Evolutionary conservation across 2,113 vertebrate genomes (phyloP).

Genomic region (Dipodomys ordii): DNA sequence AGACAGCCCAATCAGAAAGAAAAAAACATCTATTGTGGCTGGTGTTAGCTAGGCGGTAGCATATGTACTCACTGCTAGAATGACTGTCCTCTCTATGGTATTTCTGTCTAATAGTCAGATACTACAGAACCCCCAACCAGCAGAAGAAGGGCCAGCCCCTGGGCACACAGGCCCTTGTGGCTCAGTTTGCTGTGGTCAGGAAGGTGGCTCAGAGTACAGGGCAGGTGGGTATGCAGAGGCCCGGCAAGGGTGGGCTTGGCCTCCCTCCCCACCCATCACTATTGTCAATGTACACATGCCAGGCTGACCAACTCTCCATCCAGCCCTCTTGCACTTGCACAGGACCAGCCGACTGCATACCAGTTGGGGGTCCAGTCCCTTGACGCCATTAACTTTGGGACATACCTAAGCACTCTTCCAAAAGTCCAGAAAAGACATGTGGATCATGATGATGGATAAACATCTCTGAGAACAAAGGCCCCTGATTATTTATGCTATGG

Average conservation of each 20-base stretch:
- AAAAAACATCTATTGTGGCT: background rate
- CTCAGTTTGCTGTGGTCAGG: background rate
- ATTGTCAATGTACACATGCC: background rate
- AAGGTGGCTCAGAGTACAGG: background rate
- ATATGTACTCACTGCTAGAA: background rate
- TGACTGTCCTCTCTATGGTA: background rate
- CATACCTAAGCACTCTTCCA: background rate
- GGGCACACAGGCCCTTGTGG: background rate
- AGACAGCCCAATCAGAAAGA: background rate
- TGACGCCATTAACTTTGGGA: background rate
- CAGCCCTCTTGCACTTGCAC: background rate
- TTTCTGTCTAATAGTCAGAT: background rate
- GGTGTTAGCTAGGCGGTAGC: background rate
- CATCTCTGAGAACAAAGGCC: background rate
- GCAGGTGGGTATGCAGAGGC: background rate
- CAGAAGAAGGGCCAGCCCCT: background rate
- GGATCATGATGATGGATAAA: background rate
- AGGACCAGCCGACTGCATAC: background rate
- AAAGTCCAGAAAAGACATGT: background rate
- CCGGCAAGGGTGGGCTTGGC: background rate
- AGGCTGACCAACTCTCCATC: accelerated
- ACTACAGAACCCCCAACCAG: background rate
- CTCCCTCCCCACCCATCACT: background rate
- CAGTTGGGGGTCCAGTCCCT: background rate
- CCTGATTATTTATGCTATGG: background rate